A percentile compares a stretch with the other conserved stretches of the same genome.
These are phyloP conservation scores for Pseudopipra pipra DNA, from an alignment of 2,113 vertebrate genomes.

Conservation along the genomic window DNA sequence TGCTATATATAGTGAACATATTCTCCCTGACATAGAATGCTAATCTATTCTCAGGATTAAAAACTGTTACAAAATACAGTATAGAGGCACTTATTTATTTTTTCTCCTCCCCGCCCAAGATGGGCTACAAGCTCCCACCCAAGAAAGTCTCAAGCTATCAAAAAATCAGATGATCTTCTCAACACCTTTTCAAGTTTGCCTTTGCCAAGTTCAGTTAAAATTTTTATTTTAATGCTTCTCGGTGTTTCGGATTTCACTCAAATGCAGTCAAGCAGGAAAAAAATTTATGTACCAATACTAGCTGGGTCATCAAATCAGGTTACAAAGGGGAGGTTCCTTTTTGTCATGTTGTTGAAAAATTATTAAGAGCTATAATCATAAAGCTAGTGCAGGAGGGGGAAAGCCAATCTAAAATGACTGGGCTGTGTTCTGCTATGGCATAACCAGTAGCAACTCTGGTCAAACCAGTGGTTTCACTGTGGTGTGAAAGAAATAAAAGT, in stretches of 20 bases:
- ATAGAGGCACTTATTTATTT: background rate
- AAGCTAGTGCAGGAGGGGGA: background rate
- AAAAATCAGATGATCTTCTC: background rate
- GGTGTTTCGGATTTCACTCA: background rate
- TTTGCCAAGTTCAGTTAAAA: background rate
- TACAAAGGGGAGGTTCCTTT: background rate
- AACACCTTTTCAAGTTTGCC: background rate
- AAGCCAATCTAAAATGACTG: fast-evolving
- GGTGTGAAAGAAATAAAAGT: background rate
- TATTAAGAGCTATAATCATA: background rate
- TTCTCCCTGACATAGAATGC: background rate
- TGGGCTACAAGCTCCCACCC: background rate
- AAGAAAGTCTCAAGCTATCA: background rate
- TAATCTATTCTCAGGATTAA: background rate
- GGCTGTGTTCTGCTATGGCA: background rate
- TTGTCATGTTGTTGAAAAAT: background rate
- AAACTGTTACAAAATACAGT: background rate
- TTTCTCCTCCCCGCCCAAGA: background rate
- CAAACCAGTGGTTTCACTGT: background rate
- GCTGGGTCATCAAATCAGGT: background rate
- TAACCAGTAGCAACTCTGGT: background rate
- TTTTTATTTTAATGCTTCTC: background rate
- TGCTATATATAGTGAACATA: background rate
- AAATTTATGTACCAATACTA: background rate
- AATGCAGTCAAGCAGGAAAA: background rate